Evolutionary conservation across 2,113 vertebrate species (phyloP).

Genomic region (Paedocypris sp.): DNA sequence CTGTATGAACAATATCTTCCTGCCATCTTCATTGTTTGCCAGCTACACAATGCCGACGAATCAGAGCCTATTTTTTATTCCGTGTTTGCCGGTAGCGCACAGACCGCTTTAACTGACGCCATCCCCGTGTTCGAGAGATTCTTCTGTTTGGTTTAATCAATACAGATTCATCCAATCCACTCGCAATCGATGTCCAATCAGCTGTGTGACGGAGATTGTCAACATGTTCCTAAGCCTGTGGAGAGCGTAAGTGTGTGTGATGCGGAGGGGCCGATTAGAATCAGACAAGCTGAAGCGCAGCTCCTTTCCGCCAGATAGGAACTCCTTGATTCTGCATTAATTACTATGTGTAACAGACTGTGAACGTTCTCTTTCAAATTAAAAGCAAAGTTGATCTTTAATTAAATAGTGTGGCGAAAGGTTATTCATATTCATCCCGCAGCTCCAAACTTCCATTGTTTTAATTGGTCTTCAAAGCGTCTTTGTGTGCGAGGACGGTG

Average conservation of each 20-base stretch:
- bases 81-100: background rate
- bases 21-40: no score
- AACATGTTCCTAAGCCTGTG: background rate
- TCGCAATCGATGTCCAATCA: background rate
- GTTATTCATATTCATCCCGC: conserved; percentile 31
- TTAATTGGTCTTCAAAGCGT: conserved; percentile 42
- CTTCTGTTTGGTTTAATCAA: conserved; percentile 3
- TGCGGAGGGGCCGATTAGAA: conserved; percentile 23
- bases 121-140: background rate
- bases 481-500: conserved; percentile 14
- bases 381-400: conserved; percentile 49
- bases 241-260: conserved; percentile 1
- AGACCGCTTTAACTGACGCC: background rate
- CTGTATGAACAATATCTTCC: no score
- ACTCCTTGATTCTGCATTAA: conserved; percentile 44
- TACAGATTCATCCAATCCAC: background rate
- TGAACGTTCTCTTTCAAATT: conserved; percentile 42
- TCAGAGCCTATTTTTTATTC: background rate
- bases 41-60: no score
- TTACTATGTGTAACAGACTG: conserved; percentile 47
- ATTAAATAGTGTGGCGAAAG: conserved; percentile 41
- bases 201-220: background rate
- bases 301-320: conserved; percentile 30
- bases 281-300: conserved; percentile 5
- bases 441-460: conserved; percentile 36